Evolutionary conservation across 1,140 invertebrate species (phyloP).

Genomic region (Phymastichus coffea): DNA sequence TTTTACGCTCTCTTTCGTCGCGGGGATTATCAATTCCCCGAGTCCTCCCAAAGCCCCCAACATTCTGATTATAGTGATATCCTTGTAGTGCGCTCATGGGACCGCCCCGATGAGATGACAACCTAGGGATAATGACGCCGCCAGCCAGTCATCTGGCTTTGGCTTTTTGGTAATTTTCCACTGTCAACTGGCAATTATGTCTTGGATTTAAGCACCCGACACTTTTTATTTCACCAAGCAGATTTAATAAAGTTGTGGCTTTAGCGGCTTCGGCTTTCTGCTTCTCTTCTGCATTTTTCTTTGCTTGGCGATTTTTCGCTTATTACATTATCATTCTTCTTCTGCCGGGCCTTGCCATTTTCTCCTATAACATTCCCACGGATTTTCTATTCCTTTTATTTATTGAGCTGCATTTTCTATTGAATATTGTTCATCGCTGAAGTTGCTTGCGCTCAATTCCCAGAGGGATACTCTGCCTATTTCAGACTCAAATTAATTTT

Average conservation of each 20-base stretch:
- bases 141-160: too few relatives aligned
- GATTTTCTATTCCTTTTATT: not conserved
- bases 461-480: too few relatives aligned
- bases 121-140: conserved; percentile 13
- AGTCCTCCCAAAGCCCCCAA: too few relatives aligned
- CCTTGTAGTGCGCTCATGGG: not conserved
- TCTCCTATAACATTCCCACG: too few relatives aligned
- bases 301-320: too few relatives aligned
- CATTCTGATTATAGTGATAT: conserved; percentile 24
- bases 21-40: conserved; percentile 19
- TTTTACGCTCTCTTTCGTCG: conserved; percentile 16
- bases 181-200: conserved; percentile 18
- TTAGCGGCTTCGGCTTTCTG: not conserved
- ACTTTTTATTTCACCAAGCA: not conserved
- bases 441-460: too few relatives aligned
- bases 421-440: too few relatives aligned
- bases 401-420: too few relatives aligned
- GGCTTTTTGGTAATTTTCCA: conserved; percentile 7
- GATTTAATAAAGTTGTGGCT: not conserved
- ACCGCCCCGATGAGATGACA: conserved; percentile 16
- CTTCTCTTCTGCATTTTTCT: too few relatives aligned
- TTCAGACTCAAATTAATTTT: too few relatives aligned
- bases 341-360: too few relatives aligned
- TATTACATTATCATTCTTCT: too few relatives aligned
- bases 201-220: not conserved